Evolutionary conservation across 1,140 invertebrate species (phyloP).

Genomic region (Heliothis subflexa): DNA sequence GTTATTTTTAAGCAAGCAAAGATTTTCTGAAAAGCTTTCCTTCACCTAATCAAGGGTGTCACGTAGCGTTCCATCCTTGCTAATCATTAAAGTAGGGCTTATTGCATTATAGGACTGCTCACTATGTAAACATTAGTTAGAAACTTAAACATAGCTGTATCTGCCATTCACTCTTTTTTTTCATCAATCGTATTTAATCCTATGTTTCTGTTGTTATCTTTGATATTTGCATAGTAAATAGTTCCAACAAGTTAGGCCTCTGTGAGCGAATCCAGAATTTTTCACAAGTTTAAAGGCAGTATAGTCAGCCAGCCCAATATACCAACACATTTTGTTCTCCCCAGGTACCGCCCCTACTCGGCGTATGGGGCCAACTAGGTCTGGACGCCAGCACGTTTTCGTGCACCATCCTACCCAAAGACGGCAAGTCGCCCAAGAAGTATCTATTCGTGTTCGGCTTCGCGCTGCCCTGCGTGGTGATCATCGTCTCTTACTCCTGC

Average conservation of each 20-base stretch:
- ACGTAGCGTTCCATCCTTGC: too few relatives aligned
- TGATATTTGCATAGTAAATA: not conserved
- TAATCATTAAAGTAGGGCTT: too few relatives aligned
- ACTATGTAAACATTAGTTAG: too few relatives aligned
- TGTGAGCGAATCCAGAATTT: not conserved
- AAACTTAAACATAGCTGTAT: too few relatives aligned
- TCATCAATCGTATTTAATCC: too few relatives aligned
- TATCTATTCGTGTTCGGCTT: constrained; percentile 94
- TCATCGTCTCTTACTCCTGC: constrained; percentile 93
- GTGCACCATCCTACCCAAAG: constrained; percentile 93
- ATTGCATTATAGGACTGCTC: too few relatives aligned
- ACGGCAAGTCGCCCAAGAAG: constrained; percentile 93
- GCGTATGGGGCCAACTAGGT: constrained; percentile 94
- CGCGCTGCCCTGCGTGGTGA: constrained; percentile 92
- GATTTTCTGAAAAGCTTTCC: too few relatives aligned
- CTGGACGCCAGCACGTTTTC: constrained; percentile 92
- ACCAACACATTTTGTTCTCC: constrained; percentile 36
- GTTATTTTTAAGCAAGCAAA: too few relatives aligned
- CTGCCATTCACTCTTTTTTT: too few relatives aligned
- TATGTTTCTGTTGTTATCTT: not conserved
- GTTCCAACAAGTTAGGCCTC: not conserved
- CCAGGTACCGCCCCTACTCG: constrained; percentile 91
- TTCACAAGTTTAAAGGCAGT: too few relatives aligned
- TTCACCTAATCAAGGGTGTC: too few relatives aligned
- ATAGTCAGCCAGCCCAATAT: too few relatives aligned